Evolutionary conservation across 2,888 invertebrate species (phyloP), one percentile per base, ranked within the genome.

Genomic region (Ypsolopha scabrella): DNA sequence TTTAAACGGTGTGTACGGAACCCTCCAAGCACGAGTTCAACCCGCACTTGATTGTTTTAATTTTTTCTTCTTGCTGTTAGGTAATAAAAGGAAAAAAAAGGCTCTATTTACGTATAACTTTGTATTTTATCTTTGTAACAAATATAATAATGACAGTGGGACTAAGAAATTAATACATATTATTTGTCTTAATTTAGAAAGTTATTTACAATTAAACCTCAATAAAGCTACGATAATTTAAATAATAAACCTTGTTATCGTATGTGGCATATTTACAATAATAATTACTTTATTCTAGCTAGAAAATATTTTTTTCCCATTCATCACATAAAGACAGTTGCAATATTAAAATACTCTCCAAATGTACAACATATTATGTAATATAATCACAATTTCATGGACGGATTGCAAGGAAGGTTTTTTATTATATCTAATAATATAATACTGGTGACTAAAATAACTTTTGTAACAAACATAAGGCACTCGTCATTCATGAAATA

Each of bases 271-370:
- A 70, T 72, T 61, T 72, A 72, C 70, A 70, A 59, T 24, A 2
- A 24, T 24, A 24, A 24, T 24, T 24, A 24, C 4, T 24, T 24
- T 24, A 24, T 24, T 24, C 24, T 24, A 24, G 4, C 24, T 24
- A 24, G 24, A 24, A 24, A 24, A 24, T 24, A 24, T 3, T 24
- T 24, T 24, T 24, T 24, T 69, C 67, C 81, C n/a, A 81, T 80
- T 80, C 81, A 66, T 70, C 67, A 73, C 74, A 77, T 67, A 68
- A 75, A 77, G 80, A 79, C 78, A 80, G 75, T 77, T 75, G 68
- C 62, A 68, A 71, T 55, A 58, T 52, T 35, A 43, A 56, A 60
- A 58, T 54, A 54, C 54, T 57, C 53, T 53, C 7, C 13, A 43
- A 24, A 24, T 24, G 7, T 41, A 41, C 13, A 41, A 48, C 36